phyloP scores from a whole-genome alignment of 23 tunicate genomes.

The Styela plicata region DNA sequence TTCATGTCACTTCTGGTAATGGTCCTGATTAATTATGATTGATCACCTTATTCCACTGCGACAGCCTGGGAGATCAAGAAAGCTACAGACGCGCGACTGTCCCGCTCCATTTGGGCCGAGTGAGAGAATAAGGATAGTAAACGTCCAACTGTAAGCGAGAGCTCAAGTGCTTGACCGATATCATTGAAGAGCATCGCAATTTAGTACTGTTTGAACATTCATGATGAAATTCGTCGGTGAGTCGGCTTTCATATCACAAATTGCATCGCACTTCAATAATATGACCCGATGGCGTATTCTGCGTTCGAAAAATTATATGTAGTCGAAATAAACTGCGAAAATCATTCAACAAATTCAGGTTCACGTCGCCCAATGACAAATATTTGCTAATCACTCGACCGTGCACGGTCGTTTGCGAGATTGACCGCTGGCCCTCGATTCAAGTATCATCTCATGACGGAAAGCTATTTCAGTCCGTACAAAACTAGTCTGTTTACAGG shows the following conservation, averaged over 20 bases:
- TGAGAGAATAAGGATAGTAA: slow-evolving; percentile 24
- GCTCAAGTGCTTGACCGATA: neutral
- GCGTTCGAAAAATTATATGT: neutral
- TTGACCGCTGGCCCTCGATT: slow-evolving; percentile 11
- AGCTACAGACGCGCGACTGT: slow-evolving; percentile 8
- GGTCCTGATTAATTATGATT: slow-evolving; percentile 90
- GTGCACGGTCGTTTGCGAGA: slow-evolving; percentile 18
- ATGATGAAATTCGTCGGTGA: neutral
- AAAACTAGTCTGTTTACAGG: neutral
- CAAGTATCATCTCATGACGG: neutral
- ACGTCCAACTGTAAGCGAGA: slow-evolving; percentile 5
- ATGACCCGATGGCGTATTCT: neutral
- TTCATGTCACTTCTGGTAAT: slow-evolving; percentile 29
- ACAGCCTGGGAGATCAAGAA: slow-evolving; percentile 92
- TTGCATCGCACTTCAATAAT: neutral
- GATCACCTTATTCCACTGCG: slow-evolving; percentile 56
- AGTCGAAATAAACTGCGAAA: neutral
- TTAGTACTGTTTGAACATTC: neutral
- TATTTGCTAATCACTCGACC: slow-evolving; percentile 16
- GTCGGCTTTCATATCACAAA: neutral
- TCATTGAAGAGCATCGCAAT: neutral
- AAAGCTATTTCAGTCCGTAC: slow-evolving; percentile 4
- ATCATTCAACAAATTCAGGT: slow-evolving; percentile 12
- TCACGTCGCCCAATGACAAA: slow-evolving; percentile 13
- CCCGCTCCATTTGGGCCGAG: slow-evolving; percentile 13